Conservation (phyloP, 2,888 invertebrate species). For the Geophilus truncorum region DNA sequence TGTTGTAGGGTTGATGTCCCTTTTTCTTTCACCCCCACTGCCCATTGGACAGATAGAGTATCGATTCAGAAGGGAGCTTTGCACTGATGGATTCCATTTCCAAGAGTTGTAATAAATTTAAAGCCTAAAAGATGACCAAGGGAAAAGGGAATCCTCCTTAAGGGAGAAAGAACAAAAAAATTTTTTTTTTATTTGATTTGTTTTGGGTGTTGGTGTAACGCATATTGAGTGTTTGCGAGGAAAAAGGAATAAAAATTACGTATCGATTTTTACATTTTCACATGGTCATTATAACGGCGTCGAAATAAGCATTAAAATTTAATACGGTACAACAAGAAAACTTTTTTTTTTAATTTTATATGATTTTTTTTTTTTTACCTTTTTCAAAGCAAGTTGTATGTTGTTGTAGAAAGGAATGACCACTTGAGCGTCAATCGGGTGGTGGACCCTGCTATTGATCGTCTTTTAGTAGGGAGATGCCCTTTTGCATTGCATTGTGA, state of each 20-base stretch:
- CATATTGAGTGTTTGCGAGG: constrained; percentile 23
- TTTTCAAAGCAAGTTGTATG: background rate
- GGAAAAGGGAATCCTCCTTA: constrained; percentile 14
- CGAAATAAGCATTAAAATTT: background rate
- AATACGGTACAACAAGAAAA: background rate
- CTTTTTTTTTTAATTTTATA: background rate
- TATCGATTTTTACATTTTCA: background rate
- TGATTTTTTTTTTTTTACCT: background rate
- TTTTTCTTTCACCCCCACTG: constrained; percentile 18
- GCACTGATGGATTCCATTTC: constrained; percentile 27
- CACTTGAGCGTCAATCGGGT: background rate
- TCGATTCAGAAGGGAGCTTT: constrained; percentile 22
- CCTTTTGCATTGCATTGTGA: background rate
- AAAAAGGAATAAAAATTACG: constrained; percentile 12
- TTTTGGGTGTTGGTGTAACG: constrained; percentile 23
- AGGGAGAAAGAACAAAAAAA: constrained; percentile 16
- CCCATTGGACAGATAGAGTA: constrained; percentile 27
- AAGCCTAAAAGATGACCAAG: constrained; percentile 25
- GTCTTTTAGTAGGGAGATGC: constrained; percentile 1
- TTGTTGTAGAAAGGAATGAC: background rate
- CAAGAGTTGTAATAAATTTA: constrained; percentile 24
- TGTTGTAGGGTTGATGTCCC: constrained; percentile 27
- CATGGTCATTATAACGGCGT: background rate
- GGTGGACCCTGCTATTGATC: background rate
- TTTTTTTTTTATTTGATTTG: constrained; percentile 10